Base-by-base conservation (phyloP, 2,888 invertebrate species). In the Limnephilus rhombicus region DNA sequence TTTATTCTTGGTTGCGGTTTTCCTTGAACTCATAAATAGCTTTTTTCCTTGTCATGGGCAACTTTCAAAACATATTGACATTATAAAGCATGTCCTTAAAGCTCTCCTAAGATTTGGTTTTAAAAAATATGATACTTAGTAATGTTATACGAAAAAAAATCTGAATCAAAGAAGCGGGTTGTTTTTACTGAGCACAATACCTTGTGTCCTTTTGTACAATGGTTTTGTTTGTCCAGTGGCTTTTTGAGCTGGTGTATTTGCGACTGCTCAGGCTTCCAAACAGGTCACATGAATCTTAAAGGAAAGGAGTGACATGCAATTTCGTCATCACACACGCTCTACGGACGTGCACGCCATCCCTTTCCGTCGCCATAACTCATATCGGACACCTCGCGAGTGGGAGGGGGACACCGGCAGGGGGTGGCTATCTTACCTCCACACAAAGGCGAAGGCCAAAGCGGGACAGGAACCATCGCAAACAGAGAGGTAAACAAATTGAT, bases 291-390 rank as follows among this genome's bases (percentile, higher is more conserved):
- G 93, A 93, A 93, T 93, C 94, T 94, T 94, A 93, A 92, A 94
- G 92, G 93, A 94, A 93, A 94, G 94, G 94, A 94, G 94, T 94
- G 94, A 95, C 95, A 95, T 95, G 95, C 95, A 94, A 95, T 95
- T 95, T 95, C 94, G 95, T 95, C 95, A 95, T 95, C 95, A 95
- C 95, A 95, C 95, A 95, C 95, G 94, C 95, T 95, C 94, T 41
- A 87, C 83, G 92, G 93, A 93, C 93, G 92, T 93, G 93, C 93
- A 95, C 95, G 95, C 95, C 95, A 95, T 95, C 95, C 95, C 95
- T 94, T 95, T 93, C 94, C 95, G 95, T 94, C 94, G 94, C 95
- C 95, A 95, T 95, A 95, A 95, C 95, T 95, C 95, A 95, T 95
- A 95, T 95, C 95, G 94, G 94, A 95, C 94, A 95, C 95, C 91